Evolutionary conservation across 2,888 invertebrate genomes (phyloP).

Genomic region (Hemicrepidius hirtus): DNA sequence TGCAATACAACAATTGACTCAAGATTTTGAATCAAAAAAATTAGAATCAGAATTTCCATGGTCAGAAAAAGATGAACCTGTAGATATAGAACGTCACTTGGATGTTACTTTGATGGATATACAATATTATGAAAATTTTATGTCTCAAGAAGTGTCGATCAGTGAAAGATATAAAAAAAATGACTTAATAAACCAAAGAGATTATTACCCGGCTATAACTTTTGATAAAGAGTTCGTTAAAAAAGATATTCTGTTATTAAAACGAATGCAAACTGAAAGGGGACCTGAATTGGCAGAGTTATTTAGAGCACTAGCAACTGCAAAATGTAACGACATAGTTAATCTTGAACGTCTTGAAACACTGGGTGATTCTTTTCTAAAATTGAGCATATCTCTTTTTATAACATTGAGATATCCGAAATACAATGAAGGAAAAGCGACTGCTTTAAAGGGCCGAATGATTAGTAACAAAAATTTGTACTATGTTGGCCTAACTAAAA

Average conservation of each 20-base stretch:
- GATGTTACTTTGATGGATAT: constrained; percentile 80
- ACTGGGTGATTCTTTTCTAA: constrained; percentile 92
- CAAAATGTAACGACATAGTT: constrained; percentile 83
- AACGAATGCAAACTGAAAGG: constrained; percentile 29
- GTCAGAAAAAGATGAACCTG: constrained; percentile 77
- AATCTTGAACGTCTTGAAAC: constrained; percentile 90
- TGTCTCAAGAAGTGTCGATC: constrained; percentile 63
- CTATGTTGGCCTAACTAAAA: constrained; percentile 77
- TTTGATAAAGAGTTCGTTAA: constrained; percentile 61
- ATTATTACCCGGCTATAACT: constrained; percentile 60
- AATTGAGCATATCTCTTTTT: constrained; percentile 84
- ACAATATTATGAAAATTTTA: constrained; percentile 81
- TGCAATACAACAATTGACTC: constrained; percentile 69
- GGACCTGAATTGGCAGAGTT: constrained; percentile 74
- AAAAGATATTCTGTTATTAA: constrained; percentile 54
- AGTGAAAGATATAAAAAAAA: constrained; percentile 53
- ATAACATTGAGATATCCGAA: constrained; percentile 81
- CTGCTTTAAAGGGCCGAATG: constrained; percentile 80
- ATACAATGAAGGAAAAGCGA: constrained; percentile 86
- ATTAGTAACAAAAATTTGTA: constrained; percentile 92
- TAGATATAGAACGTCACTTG: constrained; percentile 79
- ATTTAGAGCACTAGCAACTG: constrained; percentile 81
- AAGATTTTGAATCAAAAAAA: constrained; percentile 70
- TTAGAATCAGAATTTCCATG: constrained; percentile 72
- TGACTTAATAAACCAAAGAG: constrained; percentile 37